Base-by-base conservation (phyloP, 1,140 invertebrate species). In the Anoplophora glabripennis region DNA sequence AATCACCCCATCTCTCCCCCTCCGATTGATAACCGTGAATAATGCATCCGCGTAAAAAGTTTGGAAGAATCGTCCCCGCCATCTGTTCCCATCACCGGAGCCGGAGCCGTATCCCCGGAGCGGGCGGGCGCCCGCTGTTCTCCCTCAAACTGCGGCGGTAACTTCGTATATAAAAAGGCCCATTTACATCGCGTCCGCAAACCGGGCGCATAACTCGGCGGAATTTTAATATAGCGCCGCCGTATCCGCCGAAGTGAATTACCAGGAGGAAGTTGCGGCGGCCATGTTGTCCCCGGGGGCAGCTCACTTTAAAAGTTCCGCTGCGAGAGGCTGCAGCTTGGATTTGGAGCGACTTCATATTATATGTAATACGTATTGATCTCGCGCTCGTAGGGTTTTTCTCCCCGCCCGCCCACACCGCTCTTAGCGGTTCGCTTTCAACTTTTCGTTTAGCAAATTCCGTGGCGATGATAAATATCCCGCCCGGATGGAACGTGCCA, bases 261-360 rank as follows among this genome's bases (percentile, higher is more conserved):
- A 70, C 53, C 59, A 34, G 52, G 28, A 34, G 53, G 46, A 52
- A 46, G 37, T 58, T 52, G 54, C 59, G 47, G 54, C 46, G 46
- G 62, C 68, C 68, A 70, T 70, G 44, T 70, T 70, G 68, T 70
- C 68, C 62, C 68, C 18, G 47, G 68, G 61, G 67, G 52, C 14
- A 66, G 65, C 63, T 69, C 67, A 65, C 44, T 69, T 69, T 69
- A 67, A 69, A 69, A 69, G 67, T 69, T 69, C 65, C 65, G 57
- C 47, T 58, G 65, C 64, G 67, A 67, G 61, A 64, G 62, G 65
- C 67, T 59, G 44, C 42, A 51, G 62, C 65, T 49, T 65, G 65
- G 67, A 69, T 69, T 69, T 67, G 52, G 53, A 62, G 61, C 58
- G 67, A 65, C 65, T 67, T 59, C 58, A 61, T 67, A 65, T 69